These are phyloP conservation scores for Heterodera carotae DNA, from an alignment of 1,140 invertebrate species.

Conservation along the genomic window DNA sequence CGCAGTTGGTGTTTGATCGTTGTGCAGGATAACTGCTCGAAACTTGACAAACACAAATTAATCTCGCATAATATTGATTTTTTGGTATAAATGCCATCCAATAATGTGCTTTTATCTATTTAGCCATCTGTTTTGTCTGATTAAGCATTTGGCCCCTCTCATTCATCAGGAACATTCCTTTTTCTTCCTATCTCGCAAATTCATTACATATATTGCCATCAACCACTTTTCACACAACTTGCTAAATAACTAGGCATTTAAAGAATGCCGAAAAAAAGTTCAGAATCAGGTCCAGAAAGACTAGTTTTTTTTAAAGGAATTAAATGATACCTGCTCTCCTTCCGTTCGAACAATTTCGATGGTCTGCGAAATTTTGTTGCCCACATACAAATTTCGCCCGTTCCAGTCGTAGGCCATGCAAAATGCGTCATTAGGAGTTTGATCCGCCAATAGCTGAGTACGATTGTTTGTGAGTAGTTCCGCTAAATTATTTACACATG, in stretches of 20 bases:
- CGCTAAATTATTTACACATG: slow-evolving; percentile 21
- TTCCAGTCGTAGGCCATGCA: slow-evolving; percentile 90
- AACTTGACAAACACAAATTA: slow-evolving; percentile 70
- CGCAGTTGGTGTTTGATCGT: slow-evolving; percentile 82
- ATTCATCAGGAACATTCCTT: too few species aligned
- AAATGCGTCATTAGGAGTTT: slow-evolving; percentile 81
- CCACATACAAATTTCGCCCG: slow-evolving; percentile 88
- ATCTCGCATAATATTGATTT: neutral
- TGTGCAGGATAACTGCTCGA: slow-evolving; percentile 83
- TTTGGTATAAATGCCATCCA: neutral
- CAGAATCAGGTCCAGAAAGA: too few species aligned
- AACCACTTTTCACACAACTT: too few species aligned
- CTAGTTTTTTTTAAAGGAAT: neutral
- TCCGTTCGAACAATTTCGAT: slow-evolving; percentile 80
- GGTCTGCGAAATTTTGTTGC: slow-evolving; percentile 85
- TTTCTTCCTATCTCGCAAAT: too few species aligned
- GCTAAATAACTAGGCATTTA: slow-evolving; percentile 4
- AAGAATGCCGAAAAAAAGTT: too few species aligned
- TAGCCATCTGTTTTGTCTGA: too few species aligned
- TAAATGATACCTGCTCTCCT: slow-evolving; percentile 64
- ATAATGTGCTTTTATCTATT: too few species aligned
- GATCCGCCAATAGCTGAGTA: slow-evolving; percentile 77
- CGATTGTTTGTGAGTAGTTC: slow-evolving; percentile 83
- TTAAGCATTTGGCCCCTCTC: too few species aligned
- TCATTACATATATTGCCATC: too few species aligned